Evolutionary conservation across 53 echinoderm and acorn worm genomes (phyloP).

Genomic region (Crossaster papposus): DNA sequence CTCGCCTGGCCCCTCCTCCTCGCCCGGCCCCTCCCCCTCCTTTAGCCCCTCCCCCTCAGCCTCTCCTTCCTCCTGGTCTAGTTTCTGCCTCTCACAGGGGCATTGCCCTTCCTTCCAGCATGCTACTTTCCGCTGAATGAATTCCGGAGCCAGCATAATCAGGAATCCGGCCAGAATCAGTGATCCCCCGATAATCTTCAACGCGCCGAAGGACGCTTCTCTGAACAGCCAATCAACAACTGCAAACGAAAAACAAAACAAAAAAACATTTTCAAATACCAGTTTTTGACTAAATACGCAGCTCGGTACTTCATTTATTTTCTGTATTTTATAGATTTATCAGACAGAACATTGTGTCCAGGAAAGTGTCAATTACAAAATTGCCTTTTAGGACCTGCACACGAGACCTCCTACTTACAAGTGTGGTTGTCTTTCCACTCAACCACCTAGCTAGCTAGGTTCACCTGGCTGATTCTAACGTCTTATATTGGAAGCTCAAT

Average conservation of each 20-base stretch:
- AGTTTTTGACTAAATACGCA: not conserved
- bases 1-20: not conserved
- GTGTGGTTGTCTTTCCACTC: too few relatives aligned
- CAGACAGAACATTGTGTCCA: too few relatives aligned
- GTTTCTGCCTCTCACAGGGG: conserved; percentile 56
- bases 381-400: not conserved
- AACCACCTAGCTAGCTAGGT: too few relatives aligned
- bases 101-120: conserved; percentile 75
- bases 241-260: not conserved
- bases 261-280: not conserved
- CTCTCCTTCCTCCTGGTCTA: conserved; percentile 38
- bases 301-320: too few relatives aligned
- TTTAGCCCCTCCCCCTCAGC: conserved; percentile 12
- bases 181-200: conserved; percentile 69
- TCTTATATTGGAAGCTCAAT: too few relatives aligned
- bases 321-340: too few relatives aligned
- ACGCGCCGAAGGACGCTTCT: conserved; percentile 42
- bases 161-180: conserved; percentile 81
- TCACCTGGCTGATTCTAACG: too few relatives aligned
- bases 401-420: too few relatives aligned
- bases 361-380: too few relatives aligned
- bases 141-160: conserved; percentile 80
- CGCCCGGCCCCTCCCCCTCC: not conserved
- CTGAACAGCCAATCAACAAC: conserved; percentile 78
- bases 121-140: conserved; percentile 70